Evolutionary conservation across 64 coral and sea anemone species (phyloP).

Genomic region (Trachythela sp.): DNA sequence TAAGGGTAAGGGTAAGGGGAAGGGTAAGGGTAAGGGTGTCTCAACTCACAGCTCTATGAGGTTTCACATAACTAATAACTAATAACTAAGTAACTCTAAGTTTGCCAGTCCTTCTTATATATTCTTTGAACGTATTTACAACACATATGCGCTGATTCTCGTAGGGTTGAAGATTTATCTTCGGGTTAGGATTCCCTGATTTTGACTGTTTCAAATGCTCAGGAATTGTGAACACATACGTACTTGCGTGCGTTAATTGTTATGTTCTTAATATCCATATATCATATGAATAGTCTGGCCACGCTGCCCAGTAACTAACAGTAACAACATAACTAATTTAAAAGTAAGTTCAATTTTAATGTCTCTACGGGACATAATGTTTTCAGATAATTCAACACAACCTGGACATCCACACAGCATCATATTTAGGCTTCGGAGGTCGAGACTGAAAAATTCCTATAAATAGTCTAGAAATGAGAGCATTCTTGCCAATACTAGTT

Average conservation of each 20-base stretch:
- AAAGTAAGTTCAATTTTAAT: background rate
- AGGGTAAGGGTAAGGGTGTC: conserved; percentile 37
- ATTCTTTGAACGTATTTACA: too few species aligned
- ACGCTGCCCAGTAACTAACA: conserved; percentile 32
- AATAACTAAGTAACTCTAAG: too few species aligned
- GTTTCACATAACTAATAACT: conserved; percentile 29
- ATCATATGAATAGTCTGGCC: conserved; percentile 35
- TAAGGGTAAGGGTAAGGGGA: conserved; percentile 25
- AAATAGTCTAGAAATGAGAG: background rate
- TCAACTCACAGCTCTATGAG: conserved; percentile 25
- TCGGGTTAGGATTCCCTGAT: background rate
- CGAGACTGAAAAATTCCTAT: conserved; percentile 11
- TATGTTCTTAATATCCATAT: background rate
- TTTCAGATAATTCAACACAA: conserved; percentile 11
- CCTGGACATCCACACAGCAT: conserved; percentile 3
- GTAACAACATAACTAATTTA: conserved; percentile 37
- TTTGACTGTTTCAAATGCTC: background rate
- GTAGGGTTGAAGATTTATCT: background rate
- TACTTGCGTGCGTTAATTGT: background rate
- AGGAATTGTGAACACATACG: background rate
- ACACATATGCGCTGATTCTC: too few species aligned
- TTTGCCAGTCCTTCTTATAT: too few species aligned
- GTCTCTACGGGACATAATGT: background rate
- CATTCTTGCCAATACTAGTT: conserved; percentile 15
- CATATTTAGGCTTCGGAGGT: background rate